Conservation (phyloP, 2,888 invertebrate species). For the Xanthostigma xanthostigma region DNA sequence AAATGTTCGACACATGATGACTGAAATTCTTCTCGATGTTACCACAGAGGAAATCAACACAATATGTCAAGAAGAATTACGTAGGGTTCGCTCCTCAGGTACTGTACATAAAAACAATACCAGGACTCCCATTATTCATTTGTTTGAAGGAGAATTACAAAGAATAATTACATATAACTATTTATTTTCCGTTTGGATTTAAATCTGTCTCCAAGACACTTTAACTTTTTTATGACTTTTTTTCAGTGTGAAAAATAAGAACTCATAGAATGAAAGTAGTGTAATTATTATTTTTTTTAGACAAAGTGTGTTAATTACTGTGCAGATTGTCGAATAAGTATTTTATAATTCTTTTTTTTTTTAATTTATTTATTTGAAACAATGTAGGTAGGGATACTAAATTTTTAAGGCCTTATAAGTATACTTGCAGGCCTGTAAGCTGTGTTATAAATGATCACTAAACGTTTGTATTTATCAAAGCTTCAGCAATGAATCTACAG, state of each 20-base stretch:
- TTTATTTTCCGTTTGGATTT: too few species aligned
- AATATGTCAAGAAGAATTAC: conserved; percentile 74
- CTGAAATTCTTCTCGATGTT: conserved; percentile 86
- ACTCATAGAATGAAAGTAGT: too few species aligned
- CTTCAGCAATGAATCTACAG: conserved; percentile 27
- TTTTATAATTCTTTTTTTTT: background rate
- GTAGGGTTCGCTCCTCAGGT: conserved; percentile 69
- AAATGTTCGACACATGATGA: conserved; percentile 73
- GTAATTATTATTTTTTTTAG: background rate
- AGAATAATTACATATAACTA: background rate
- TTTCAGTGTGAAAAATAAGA: too few species aligned
- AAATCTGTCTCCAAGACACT: too few species aligned
- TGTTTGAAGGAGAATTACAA: background rate
- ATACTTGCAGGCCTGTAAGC: conserved; percentile 3
- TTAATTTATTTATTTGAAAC: background rate
- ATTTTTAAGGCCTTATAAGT: background rate
- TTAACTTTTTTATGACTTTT: too few species aligned
- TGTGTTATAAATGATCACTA: conserved; percentile 14
- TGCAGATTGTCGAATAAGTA: background rate
- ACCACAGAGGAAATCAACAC: conserved; percentile 78
- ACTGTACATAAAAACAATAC: conserved; percentile 25
- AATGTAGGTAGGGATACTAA: background rate
- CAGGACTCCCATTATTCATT: background rate
- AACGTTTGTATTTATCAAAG: conserved; percentile 28
- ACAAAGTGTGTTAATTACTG: background rate